Percentiles rank a stretch among this genome's conserved stretches.
phyloP scores from a whole-genome alignment of 2,888 invertebrate species.

The Tyria jacobaeae region DNA sequence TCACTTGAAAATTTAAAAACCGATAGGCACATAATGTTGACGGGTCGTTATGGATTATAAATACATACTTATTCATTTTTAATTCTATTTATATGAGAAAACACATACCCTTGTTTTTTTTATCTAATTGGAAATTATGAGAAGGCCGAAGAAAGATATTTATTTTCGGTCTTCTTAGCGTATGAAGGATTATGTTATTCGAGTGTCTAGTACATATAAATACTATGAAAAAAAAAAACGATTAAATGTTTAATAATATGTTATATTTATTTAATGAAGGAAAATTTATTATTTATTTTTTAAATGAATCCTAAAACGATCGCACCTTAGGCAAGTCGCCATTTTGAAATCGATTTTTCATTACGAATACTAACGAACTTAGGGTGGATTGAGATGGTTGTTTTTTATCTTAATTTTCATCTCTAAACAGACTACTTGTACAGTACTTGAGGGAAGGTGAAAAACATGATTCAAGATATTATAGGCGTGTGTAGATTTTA shows the following conservation, averaged over 20 bases:
- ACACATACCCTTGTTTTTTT: too few relatives aligned
- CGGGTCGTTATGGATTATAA: background rate
- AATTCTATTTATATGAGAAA: too few relatives aligned
- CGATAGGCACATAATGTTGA: background rate
- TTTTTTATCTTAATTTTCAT: slow-evolving; percentile 51
- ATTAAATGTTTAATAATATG: too few relatives aligned
- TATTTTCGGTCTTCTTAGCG: too few relatives aligned
- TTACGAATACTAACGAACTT: slow-evolving; percentile 65
- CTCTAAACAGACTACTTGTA: slow-evolving; percentile 31
- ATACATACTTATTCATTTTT: background rate
- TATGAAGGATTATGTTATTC: too few relatives aligned
- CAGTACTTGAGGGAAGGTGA: slow-evolving; percentile 11
- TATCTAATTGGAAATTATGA: too few relatives aligned
- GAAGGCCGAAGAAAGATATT: too few relatives aligned
- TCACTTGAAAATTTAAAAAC: background rate
- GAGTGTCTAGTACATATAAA: too few relatives aligned
- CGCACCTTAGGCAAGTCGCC: slow-evolving; percentile 53
- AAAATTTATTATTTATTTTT: background rate
- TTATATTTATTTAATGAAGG: too few relatives aligned
- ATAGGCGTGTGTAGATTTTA: slow-evolving; percentile 5
- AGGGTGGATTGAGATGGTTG: slow-evolving; percentile 51
- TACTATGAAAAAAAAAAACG: too few relatives aligned
- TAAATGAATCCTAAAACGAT: slow-evolving; percentile 46
- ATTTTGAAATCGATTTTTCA: slow-evolving; percentile 70
- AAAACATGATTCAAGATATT: slow-evolving; percentile 8